Evolutionary conservation across 1,140 invertebrate species (phyloP), one percentile per base, ranked within the genome.

Genomic region (Drosophila parabipectinata): DNA sequence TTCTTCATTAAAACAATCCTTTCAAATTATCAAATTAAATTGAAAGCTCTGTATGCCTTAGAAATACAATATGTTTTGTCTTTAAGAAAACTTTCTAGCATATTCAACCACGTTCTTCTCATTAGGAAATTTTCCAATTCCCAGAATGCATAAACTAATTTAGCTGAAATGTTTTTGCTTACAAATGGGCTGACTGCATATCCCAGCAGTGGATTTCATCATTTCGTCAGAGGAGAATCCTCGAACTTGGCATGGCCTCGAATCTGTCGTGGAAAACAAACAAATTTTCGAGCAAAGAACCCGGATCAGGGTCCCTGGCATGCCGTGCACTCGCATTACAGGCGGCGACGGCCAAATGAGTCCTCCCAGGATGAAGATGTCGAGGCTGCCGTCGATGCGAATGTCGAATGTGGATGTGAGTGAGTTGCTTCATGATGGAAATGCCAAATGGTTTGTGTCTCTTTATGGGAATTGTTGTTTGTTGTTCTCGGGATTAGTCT

Each of bases 381-480:
- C 52, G 47, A 24, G 37, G 64, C n/a, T 8, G 41, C 24, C 72
- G 53, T 56, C 58, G 61, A 21, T 56, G 39, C 57, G 44, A 28
- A 18, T 24, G 63, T 18, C 30, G n/a, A 34, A 44, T 61, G 60
- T 41, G 71, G 58, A 54, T 74, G 50, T 54, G 47, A 61, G 66
- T 62, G 60, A 69, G 57, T 77, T 58, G 68, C 61, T 59, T 57
- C 74, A 78, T 85, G 82, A 85, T 85, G 82, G 77, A 85, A 83
- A 88, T 87, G 78, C 62, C 83, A 85, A 88, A 85, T 85, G 82
- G 78, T 61, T 88, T 85, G 82, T 82, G 74, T 85, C 82, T 78
- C 83, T 87, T 87, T 82, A 87, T 87, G 82, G 83, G 83, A 87
- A 87, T 87, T 88, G 82, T 87, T 87, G 82, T 87, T 88, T 78